Evolutionary conservation across 92 coral and sea anemone genomes (phyloP).

Genomic region (Blastomussa wellsi): DNA sequence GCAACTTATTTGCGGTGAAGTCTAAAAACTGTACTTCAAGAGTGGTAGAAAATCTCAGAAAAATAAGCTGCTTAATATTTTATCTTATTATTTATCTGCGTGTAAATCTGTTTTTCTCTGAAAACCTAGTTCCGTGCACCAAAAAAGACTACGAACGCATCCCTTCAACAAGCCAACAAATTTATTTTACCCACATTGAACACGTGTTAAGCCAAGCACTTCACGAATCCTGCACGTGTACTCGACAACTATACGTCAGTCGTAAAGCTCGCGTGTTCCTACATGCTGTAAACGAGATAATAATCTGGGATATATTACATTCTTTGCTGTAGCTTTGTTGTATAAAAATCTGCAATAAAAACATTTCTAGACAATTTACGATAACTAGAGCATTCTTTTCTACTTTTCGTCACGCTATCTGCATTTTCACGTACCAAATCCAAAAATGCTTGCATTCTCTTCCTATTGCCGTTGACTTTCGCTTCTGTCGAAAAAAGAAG

Average conservation of each 20-base stretch:
- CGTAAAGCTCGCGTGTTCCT: neutral
- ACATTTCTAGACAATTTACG: neutral
- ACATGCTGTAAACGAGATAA: neutral
- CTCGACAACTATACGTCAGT: neutral
- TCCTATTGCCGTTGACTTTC: neutral
- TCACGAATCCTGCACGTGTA: neutral
- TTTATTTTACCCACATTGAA: too few relatives aligned
- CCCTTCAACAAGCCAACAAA: neutral
- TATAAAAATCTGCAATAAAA: neutral
- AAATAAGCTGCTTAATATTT: neutral
- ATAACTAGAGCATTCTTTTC: neutral
- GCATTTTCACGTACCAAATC: neutral
- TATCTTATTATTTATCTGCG: neutral
- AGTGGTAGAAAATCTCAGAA: neutral
- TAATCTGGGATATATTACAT: neutral
- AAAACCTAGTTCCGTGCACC: neutral
- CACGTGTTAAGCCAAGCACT: neutral
- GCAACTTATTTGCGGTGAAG: constrained; percentile 10
- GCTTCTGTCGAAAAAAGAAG: neutral
- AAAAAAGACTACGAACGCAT: neutral
- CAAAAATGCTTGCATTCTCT: neutral
- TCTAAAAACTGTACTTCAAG: neutral
- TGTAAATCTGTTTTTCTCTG: neutral
- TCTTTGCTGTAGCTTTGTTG: neutral
- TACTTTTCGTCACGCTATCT: neutral